Evolutionary conservation across 2,113 vertebrate species (phyloP), one percentile per base, ranked within the genome.

Genomic region (Maccullochella peelii): DNA sequence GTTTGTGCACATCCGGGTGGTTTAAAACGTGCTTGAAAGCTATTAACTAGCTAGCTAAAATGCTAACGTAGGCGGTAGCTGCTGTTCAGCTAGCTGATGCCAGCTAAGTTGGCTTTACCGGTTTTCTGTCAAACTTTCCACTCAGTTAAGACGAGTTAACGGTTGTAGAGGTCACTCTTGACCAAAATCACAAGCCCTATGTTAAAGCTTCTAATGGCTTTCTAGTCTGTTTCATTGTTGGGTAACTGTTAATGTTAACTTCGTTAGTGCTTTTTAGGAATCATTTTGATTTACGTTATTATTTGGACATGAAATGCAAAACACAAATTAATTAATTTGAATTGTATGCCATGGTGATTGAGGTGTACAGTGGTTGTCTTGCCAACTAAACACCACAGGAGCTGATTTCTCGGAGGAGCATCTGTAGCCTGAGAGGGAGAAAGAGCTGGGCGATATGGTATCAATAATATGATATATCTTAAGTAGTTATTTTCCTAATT

Each of bases 41-140:
- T 54, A 14, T 49, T 54, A 50, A 58, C 30, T 8, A 59, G 67
- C 40, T 74, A 81, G 76, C 85, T 73, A 25, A 67, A 21, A 15
- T 2, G 89, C 87, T 90, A 92, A 73, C 67, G 42, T 18, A 55
- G 77, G 38, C 55, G 76, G 67, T 73, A 84, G 82, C 83, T 71
- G 33, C 58, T 62, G 33, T 4, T 40, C 30, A 6, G 59, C n/a
- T 90, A 77, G 81, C 73, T 10, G 44, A 57, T 80, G 88, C 91
- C 89, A 88, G 62, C 23, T 59, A 8, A 33, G 66, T 87, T 84
- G 86, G 68, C 71, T 55, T 63, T 8, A 14, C 1, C 40, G 8
- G n/a, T 30, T 50, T 73, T 65, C 40, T 73, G 27, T 72, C 14
- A 79, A 67, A 84, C 52, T 63, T 87, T 73, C 5, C 0, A 2